Evolutionary conservation across 2,888 invertebrate genomes (phyloP), one percentile per base, ranked within the genome.

Genomic region (Sphaerophoria rueppellii): DNA sequence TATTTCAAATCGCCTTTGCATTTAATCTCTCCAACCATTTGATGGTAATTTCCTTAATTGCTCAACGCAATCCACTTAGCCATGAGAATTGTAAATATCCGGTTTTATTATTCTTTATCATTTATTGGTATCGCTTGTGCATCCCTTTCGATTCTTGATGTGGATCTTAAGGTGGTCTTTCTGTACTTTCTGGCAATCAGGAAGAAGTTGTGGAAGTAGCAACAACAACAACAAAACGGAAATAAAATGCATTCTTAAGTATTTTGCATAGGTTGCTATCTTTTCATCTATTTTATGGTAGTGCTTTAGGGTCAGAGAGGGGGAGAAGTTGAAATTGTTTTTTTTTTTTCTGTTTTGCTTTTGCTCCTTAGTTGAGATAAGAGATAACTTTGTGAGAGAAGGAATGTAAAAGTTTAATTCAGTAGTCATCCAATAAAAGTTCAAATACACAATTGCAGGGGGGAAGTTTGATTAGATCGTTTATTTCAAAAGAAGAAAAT

Each of bases 41-140:
- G 73, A 82, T 82, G 82, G 76, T 81, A 87, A 86, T 87, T 87
- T 80, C 72, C 82, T 77, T 87, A 87, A 86, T 86, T 82, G 82
- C 76, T 83, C 77, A 83, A 86, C 86, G 86, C 82, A 83, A 87
- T 87, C 82, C 87, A 82, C 77, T 83, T 87, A 83, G 77, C 76
- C 72, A 60, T 65, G 82, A 69, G 79, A 82, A 86, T 87, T 73
- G 73, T 79, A 82, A 82, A 82, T 78, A 79, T 82, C 55, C 79
- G 79, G 79, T 74, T 79, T 82, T 82, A 82, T 82, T 24, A 82
- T 82, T 73, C 73, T 79, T 79, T 82, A 79, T 79, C 83, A 75
- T 83, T 82, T 83, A 80, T 83, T 83, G 83, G 83, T 83, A 80
- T 43, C 9, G 9, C 6, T 79, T 65, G 54, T 71, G 75, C 60